Conservation (phyloP, 2,113 vertebrate species). For the Ramphastos sulfuratus region DNA sequence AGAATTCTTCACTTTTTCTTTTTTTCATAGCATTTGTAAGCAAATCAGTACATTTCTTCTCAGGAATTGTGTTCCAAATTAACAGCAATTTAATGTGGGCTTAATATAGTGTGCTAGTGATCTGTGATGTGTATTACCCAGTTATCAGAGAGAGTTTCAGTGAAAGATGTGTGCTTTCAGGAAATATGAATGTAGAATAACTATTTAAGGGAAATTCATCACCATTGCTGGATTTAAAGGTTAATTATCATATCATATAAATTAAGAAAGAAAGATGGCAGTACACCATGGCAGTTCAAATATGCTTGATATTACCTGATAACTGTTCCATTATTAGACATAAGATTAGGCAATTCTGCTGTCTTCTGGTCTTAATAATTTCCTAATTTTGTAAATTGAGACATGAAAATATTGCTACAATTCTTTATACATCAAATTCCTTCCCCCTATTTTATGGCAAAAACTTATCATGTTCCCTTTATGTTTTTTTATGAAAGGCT, state of each 20-base stretch:
- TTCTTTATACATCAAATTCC: neutral
- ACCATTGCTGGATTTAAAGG: conserved; percentile 42
- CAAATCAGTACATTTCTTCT: conserved; percentile 41
- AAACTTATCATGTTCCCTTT: neutral
- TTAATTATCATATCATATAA: conserved; percentile 54
- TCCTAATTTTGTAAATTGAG: conserved; percentile 55
- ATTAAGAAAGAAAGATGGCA: conserved; percentile 23
- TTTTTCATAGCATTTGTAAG: conserved; percentile 39
- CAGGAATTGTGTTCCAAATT: conserved; percentile 66
- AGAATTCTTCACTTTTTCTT: conserved; percentile 38
- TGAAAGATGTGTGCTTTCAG: conserved; percentile 53
- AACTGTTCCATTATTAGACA: conserved; percentile 42
- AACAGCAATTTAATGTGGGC: conserved; percentile 68
- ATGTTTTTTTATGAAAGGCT: neutral
- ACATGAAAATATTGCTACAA: neutral
- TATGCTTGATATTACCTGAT: conserved; percentile 21
- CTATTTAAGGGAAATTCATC: conserved; percentile 58
- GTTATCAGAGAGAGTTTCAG: conserved; percentile 35
- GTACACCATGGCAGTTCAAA: conserved; percentile 16
- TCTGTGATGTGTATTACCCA: conserved; percentile 41
- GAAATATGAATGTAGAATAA: conserved; percentile 36
- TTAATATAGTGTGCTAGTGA: conserved; percentile 54
- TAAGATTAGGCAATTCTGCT: conserved; percentile 43
- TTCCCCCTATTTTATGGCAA: neutral
- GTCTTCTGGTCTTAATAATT: conserved; percentile 50